A percentile compares a stretch with the other conserved stretches of the same genome.
Evolutionary conservation across 37 sponge, comb jelly and placozoan genomes (phyloP).

Genomic region (Haliclona indistincta): DNA sequence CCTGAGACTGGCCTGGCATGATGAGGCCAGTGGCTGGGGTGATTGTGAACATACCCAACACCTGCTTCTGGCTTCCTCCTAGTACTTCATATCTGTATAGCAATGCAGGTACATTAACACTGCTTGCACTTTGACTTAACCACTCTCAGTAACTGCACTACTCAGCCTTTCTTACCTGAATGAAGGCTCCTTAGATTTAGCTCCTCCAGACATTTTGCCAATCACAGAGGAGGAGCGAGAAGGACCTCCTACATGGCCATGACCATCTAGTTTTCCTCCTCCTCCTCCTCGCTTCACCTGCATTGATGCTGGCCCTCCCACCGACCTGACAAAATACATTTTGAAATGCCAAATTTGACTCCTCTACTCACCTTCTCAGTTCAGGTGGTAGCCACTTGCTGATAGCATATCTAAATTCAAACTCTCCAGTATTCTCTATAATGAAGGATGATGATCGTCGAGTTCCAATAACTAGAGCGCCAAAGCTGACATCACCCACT

Average conservation of each 20-base stretch:
- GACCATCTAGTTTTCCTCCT: no score
- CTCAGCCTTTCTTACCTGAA: conserved; percentile 1
- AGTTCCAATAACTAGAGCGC: conserved; percentile 71
- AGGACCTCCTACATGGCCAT: no score
- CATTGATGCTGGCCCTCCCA: not conserved
- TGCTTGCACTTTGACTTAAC: not conserved
- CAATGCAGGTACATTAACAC: not conserved
- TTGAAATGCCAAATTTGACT: not conserved
- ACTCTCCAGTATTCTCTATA: conserved; percentile 92
- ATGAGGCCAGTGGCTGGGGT: conserved; percentile 81
- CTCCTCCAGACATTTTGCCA: not conserved
- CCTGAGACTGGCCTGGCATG: conserved; percentile 67
- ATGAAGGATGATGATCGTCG: conserved; percentile 62
- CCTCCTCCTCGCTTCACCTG: conserved; percentile 44
- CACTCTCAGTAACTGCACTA: no score
- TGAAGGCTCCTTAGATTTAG: not conserved
- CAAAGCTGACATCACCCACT: conserved; percentile 91
- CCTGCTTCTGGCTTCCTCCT: conserved; percentile 57
- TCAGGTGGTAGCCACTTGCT: conserved; percentile 50
- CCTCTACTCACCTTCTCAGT: conserved; percentile 22
- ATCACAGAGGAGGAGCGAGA: not conserved
- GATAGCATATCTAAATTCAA: conserved; percentile 97
- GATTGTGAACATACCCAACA: conserved; percentile 87
- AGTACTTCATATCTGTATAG: conserved; percentile 74
- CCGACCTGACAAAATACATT: conserved; percentile 5